These are phyloP conservation scores for Andrena hattorfiana DNA, from an alignment of 2,888 invertebrate genomes.

Conservation along the genomic window DNA sequence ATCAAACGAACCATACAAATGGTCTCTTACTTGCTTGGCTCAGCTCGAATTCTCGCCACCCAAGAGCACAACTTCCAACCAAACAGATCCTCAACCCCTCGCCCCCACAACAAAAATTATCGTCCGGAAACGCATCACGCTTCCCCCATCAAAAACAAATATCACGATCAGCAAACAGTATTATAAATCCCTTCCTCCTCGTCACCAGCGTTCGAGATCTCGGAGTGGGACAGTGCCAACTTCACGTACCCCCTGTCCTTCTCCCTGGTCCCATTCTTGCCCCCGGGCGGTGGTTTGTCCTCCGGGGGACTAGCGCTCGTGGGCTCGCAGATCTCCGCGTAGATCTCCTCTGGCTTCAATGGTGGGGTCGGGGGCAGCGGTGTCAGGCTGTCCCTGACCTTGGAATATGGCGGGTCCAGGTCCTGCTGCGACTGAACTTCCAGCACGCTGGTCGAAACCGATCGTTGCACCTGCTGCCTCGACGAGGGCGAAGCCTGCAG, in stretches of 20 bases:
- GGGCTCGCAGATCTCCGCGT: constrained; percentile 83
- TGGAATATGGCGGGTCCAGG: constrained; percentile 83
- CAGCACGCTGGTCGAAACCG: constrained; percentile 82
- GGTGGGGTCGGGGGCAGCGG: constrained; percentile 80
- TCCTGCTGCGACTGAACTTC: constrained; percentile 78
- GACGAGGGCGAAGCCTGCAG: constrained; percentile 64
- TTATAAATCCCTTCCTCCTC: constrained; percentile 85
- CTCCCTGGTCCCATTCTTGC: constrained; percentile 70
- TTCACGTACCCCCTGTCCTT: constrained; percentile 82
- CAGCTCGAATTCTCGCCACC: neutral
- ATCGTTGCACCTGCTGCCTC: constrained; percentile 80
- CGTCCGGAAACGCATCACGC: neutral
- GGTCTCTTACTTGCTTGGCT: no score
- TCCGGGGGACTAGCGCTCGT: constrained; percentile 59
- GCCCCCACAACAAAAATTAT: no score
- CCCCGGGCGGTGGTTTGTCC: constrained; percentile 71
- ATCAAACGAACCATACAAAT: no score
- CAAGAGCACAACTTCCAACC: constrained; percentile 1
- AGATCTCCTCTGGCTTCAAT: constrained; percentile 81
- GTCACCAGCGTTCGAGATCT: constrained; percentile 79
- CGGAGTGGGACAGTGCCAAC: constrained; percentile 79
- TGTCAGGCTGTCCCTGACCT: constrained; percentile 82
- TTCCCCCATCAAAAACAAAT: neutral
- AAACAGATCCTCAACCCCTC: neutral
- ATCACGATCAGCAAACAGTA: constrained; percentile 81